Percentiles rank a stretch among this genome's conserved stretches.
These are phyloP conservation scores for Eucera pruinosa DNA, from an alignment of 2,888 invertebrate species.

Conservation along the genomic window DNA sequence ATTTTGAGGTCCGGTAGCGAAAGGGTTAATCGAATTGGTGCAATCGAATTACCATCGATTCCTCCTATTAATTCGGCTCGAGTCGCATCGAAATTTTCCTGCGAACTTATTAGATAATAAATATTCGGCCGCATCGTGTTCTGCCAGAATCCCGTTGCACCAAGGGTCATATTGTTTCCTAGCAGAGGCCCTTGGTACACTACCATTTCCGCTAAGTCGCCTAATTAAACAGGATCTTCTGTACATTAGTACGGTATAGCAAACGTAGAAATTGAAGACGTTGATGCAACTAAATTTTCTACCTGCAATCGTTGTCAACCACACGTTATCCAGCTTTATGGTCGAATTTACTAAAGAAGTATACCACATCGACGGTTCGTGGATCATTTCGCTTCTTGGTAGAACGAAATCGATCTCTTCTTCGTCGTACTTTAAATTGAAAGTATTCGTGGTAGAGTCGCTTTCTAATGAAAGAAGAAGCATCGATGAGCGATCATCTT, in stretches of 20 bases:
- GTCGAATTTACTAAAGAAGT: slow-evolving; percentile 65
- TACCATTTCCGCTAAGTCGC: slow-evolving; percentile 89
- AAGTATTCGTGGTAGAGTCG: not conserved
- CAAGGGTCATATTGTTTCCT: slow-evolving; percentile 85
- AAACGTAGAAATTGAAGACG: not conserved
- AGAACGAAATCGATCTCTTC: slow-evolving; percentile 72
- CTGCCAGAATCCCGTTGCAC: slow-evolving; percentile 88
- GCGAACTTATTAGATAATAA: slow-evolving; percentile 86
- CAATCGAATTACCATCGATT: slow-evolving; percentile 87
- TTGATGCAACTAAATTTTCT: slow-evolving; percentile 31
- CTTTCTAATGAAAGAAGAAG: not conserved
- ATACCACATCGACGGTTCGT: slow-evolving; percentile 73
- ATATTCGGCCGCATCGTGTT: slow-evolving; percentile 87
- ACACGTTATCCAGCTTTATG: slow-evolving; percentile 86
- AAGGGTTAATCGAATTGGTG: too few species aligned
- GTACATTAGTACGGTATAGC: not conserved
- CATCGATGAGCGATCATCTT: not conserved
- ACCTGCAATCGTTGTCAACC: slow-evolving; percentile 88
- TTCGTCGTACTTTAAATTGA: slow-evolving; percentile 56
- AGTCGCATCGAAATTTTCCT: slow-evolving; percentile 87
- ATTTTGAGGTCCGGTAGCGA: too few species aligned
- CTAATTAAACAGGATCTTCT: slow-evolving; percentile 80
- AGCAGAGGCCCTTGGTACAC: slow-evolving; percentile 87
- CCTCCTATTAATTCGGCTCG: slow-evolving; percentile 89
- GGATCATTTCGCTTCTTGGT: slow-evolving; percentile 67